Conservation (phyloP, 2,888 invertebrate genomes). For the Argynnis bischoffii region DNA sequence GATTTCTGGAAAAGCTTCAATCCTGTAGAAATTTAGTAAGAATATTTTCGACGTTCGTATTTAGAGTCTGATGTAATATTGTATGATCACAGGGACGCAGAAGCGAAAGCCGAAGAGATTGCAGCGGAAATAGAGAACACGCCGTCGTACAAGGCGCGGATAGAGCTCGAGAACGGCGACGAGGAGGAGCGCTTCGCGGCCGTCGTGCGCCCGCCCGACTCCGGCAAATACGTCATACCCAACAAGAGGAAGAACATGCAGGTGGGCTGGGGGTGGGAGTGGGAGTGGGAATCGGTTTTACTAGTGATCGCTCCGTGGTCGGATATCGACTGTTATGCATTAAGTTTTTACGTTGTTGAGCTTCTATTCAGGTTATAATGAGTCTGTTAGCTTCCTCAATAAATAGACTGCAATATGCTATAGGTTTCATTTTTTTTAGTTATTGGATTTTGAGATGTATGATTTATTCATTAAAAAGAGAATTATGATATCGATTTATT, state of each 20-base stretch:
- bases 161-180: constrained; percentile 95
- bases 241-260: constrained; percentile 88
- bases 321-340: too few relatives aligned
- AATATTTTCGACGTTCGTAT: too few relatives aligned
- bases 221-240: constrained; percentile 89
- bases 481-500: too few relatives aligned
- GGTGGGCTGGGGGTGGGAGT: constrained; percentile 46
- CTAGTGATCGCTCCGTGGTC: not conserved
- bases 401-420: not conserved
- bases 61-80: too few relatives aligned
- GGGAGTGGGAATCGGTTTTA: not conserved
- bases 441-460: too few relatives aligned
- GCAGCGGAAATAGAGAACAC: constrained; percentile 96
- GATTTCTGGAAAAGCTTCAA: too few relatives aligned
- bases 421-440: too few relatives aligned
- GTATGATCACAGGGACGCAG: constrained; percentile 81
- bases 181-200: constrained; percentile 94
- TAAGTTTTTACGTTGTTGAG: too few relatives aligned
- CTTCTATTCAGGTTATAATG: too few relatives aligned
- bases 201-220: constrained; percentile 85
- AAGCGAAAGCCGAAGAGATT: constrained; percentile 93
- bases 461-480: too few relatives aligned
- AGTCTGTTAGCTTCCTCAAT: too few relatives aligned
- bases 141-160: constrained; percentile 89
- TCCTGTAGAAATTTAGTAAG: too few relatives aligned